Evolutionary conservation across 2,797 vertebrate genomes (phyloP).

Genomic region (Peromyscus nudipes): DNA sequence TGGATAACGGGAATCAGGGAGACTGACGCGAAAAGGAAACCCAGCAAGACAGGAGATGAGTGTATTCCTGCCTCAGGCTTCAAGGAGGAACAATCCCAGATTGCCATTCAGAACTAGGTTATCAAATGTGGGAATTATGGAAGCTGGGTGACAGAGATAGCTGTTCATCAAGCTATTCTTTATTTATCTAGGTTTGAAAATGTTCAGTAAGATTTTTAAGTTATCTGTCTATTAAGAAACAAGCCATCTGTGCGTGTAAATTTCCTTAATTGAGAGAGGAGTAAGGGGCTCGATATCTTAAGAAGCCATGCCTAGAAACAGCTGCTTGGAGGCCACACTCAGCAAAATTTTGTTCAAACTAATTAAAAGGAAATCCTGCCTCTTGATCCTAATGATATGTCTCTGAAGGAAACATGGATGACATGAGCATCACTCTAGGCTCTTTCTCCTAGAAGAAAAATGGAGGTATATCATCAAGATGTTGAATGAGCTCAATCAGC

Average conservation of each 20-base stretch:
- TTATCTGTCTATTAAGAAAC: neutral
- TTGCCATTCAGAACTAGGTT: neutral
- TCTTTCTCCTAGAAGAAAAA: neutral
- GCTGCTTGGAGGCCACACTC: neutral
- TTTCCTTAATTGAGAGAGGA: neutral
- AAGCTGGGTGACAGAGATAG: neutral
- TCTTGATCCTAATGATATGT: neutral
- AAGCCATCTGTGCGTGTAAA: neutral
- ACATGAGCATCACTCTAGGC: accelerated
- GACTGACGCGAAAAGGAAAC: neutral
- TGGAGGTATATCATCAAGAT: neutral
- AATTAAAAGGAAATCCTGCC: neutral
- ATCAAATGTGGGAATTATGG: neutral
- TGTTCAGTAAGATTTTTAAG: neutral
- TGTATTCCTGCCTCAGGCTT: neutral
- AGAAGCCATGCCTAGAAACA: neutral
- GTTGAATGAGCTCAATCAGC: neutral
- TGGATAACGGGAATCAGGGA: neutral
- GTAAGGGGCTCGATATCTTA: neutral
- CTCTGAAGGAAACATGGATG: neutral
- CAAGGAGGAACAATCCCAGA: neutral
- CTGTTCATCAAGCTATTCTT: neutral
- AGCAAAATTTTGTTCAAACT: neutral
- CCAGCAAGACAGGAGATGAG: neutral
- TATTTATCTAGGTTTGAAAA: neutral